Evolutionary conservation across 1,140 invertebrate species (phyloP), one percentile per base, ranked within the genome.

Genomic region (Diabrotica virgifera): DNA sequence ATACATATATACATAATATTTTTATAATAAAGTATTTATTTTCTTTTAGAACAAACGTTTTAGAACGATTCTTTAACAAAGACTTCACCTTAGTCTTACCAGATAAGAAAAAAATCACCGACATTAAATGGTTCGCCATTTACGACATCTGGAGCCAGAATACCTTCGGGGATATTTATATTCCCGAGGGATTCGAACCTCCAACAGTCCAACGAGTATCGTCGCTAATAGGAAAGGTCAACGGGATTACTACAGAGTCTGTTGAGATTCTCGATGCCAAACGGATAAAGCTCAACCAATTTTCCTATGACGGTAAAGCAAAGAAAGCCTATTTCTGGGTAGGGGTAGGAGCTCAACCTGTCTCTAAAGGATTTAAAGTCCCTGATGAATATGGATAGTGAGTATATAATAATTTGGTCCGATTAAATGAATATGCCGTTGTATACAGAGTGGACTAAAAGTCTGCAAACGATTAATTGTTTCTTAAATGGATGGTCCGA

Each of bases 361-460:
- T 63, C 37, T 71, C 72, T 8, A 89, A 91, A 68, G 94, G 93
- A 1, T 82, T 78, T 38, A 91, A 91, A 82, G 87, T 96, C 64
- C 93, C 94, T 3, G 93, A 96, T 80, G 94, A 97, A 82, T 87
- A 89, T 70, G 94, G 94, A 86, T 96, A 95, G 93, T 95, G 81
- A 91, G 92, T 88, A 66, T 65, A 36, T 36, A 46, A 46, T 46
- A 46, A 24, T 24, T 24, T 24, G 24, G 24, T 24, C 24, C 24
- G 24, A 24, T 24, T 4, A 24, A 24, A 4, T 24, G 1, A 24
- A 24, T 24, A 24, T 24, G 24, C 24, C 24, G 24, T 24, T 24
- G 24, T 24, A 24, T 24, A n/a, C n/a, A n/a, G n/a, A n/a, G n/a
- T n/a, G n/a, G n/a, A n/a, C n/a, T n/a, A n/a, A n/a, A n/a, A n/a